Evolutionary conservation across 2,888 invertebrate genomes (phyloP).

Genomic region (Disparrhopalites patrizii): DNA sequence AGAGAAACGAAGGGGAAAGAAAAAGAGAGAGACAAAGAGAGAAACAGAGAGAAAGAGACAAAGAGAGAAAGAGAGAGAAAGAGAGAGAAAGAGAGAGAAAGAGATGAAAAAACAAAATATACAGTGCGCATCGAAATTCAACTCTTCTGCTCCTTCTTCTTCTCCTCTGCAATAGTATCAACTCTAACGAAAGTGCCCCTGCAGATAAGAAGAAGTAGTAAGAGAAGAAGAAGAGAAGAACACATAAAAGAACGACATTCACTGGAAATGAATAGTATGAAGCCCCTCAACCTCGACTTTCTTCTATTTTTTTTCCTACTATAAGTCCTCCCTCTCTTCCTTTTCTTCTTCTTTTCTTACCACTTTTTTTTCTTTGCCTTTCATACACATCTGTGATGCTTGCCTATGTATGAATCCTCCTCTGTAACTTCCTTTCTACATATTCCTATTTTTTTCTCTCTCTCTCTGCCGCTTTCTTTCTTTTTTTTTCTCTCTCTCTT

Average conservation of each 20-base stretch:
- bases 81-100: neutral
- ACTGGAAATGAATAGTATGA: conserved; percentile 24
- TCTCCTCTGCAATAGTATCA: neutral
- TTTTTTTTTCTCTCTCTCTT: no score
- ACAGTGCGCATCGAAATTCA: conserved; percentile 11
- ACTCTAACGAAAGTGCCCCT: neutral
- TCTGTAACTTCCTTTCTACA: no score
- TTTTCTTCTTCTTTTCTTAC: neutral
- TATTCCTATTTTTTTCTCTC: no score
- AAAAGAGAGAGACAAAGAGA: neutral
- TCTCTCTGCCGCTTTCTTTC: no score
- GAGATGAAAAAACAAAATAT: neutral
- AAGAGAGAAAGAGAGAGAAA: neutral
- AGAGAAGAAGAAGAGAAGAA: no score
- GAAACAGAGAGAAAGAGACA: neutral
- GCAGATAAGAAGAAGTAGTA: no score
- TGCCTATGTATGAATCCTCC: no score
- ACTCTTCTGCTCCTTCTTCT: neutral
- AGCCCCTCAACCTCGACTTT: conserved; percentile 29
- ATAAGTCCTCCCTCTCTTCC: conserved; percentile 2
- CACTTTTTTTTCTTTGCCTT: no score
- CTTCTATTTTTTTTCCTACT: conserved; percentile 10
- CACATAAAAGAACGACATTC: conserved; percentile 4
- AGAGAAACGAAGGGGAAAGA: neutral
- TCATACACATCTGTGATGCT: no score